phyloP scores from a whole-genome alignment of 1,140 invertebrate genomes.

The Melipona quadrifasciata region DNA sequence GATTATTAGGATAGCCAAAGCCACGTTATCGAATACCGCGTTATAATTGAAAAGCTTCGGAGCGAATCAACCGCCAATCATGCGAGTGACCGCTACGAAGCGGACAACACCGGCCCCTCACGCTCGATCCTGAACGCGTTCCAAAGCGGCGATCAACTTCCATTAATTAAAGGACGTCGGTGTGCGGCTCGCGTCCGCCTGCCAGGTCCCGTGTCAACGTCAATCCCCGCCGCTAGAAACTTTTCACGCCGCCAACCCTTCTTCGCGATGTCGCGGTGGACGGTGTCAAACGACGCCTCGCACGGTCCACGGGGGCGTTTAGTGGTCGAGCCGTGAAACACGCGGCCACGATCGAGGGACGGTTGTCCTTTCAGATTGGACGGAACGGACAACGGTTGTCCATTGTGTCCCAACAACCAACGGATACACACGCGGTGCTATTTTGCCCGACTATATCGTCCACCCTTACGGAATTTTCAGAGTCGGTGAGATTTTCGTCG shows the following conservation, averaged over 20 bases:
- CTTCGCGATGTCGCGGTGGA: conserved; percentile 51
- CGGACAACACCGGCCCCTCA: neutral
- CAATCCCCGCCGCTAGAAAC: conserved; percentile 32
- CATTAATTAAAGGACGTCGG: conserved; percentile 37
- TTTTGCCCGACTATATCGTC: neutral
- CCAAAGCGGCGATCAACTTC: conserved; percentile 35
- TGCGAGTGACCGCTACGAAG: too few relatives aligned
- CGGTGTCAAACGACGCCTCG: conserved; percentile 37
- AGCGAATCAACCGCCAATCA: conserved; percentile 13
- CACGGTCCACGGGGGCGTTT: conserved; percentile 32
- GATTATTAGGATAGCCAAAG: neutral
- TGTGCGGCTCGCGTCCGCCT: neutral
- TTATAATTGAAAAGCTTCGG: conserved; percentile 23
- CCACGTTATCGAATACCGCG: neutral
- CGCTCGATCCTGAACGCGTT: neutral
- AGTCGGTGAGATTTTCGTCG: too few relatives aligned
- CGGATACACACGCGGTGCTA: conserved; percentile 28
- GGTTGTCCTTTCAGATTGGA: conserved; percentile 13
- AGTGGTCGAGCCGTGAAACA: conserved; percentile 36
- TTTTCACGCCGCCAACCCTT: conserved; percentile 57
- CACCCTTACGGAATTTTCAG: neutral
- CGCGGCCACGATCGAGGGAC: neutral
- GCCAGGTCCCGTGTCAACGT: conserved; percentile 12
- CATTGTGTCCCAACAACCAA: conserved; percentile 29
- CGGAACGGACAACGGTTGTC: conserved; percentile 50